A percentile compares a stretch with the other conserved stretches of the same genome.
These are phyloP conservation scores for Deilephila porcellus DNA, from an alignment of 2,888 invertebrate species.

Conservation along the genomic window DNA sequence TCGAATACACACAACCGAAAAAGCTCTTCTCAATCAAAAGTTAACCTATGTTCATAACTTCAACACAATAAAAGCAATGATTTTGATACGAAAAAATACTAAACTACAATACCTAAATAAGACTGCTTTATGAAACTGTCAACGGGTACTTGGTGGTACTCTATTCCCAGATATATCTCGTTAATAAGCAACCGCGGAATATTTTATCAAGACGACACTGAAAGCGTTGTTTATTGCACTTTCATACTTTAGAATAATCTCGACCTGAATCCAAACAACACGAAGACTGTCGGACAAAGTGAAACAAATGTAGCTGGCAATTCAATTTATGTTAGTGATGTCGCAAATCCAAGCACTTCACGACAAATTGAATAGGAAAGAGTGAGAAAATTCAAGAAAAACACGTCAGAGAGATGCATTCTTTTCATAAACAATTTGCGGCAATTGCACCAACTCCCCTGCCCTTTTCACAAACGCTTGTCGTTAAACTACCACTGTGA, in stretches of 20 bases:
- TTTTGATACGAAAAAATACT: neutral
- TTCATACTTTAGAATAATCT: neutral
- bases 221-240: neutral
- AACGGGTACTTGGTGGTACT: neutral
- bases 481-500: neutral
- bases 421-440: neutral
- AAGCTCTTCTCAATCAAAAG: neutral
- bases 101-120: neutral
- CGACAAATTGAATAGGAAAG: neutral
- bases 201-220: neutral
- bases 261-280: neutral
- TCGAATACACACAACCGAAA: neutral
- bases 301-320: neutral
- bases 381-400: neutral
- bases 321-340: neutral
- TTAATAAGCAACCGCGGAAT: neutral
- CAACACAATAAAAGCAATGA: too few relatives aligned
- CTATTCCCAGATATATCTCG: neutral
- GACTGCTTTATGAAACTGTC: neutral
- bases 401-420: neutral
- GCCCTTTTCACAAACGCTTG: neutral
- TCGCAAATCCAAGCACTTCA: neutral
- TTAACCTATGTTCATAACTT: neutral
- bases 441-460: neutral
- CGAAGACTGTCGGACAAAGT: neutral